A percentile compares a stretch with the other conserved stretches of the same genome.
Evolutionary conservation across 1,140 invertebrate genomes (phyloP).

Genomic region (Chlorops oryzae): DNA sequence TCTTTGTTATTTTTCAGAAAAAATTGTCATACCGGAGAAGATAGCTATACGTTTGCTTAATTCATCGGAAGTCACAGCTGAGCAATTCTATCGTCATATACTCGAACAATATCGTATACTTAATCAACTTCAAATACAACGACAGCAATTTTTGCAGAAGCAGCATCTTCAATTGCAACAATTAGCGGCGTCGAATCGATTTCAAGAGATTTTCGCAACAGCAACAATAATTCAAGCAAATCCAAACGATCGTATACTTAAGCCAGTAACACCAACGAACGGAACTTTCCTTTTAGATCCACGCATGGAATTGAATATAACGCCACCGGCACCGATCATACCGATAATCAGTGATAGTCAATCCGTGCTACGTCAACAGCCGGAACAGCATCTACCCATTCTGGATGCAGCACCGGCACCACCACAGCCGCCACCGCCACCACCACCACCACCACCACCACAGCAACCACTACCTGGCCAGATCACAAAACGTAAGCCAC

Average conservation of each 20-base stretch:
- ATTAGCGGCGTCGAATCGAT: conserved; percentile 39
- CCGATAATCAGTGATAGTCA: neutral
- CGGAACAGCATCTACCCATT: conserved; percentile 12
- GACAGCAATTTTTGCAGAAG: conserved; percentile 38
- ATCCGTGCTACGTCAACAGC: neutral
- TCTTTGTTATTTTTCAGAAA: conserved; percentile 30
- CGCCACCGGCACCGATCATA: too few relatives aligned
- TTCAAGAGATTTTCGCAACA: conserved; percentile 43
- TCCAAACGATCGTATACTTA: conserved; percentile 29
- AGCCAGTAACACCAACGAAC: conserved; percentile 16
- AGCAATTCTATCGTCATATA: conserved; percentile 46
- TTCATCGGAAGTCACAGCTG: conserved; percentile 43
- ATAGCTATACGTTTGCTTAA: conserved; percentile 44
- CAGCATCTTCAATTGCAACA: conserved; percentile 42
- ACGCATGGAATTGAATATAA: neutral
- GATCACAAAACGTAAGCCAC: conserved; percentile 27
- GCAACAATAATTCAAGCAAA: conserved; percentile 43
- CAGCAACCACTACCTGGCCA: conserved; percentile 19
- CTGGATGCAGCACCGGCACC: conserved; percentile 14
- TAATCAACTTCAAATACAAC: conserved; percentile 36
- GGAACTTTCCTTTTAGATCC: conserved; percentile 14
- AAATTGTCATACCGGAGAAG: conserved; percentile 48
- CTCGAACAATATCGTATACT: conserved; percentile 43
- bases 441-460: neutral
- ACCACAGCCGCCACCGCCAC: conserved; percentile 1